A percentile compares a stretch with the other conserved stretches of the same genome.
Evolutionary conservation across 2,888 invertebrate species (phyloP).

Genomic region (Coecobrya sp.): DNA sequence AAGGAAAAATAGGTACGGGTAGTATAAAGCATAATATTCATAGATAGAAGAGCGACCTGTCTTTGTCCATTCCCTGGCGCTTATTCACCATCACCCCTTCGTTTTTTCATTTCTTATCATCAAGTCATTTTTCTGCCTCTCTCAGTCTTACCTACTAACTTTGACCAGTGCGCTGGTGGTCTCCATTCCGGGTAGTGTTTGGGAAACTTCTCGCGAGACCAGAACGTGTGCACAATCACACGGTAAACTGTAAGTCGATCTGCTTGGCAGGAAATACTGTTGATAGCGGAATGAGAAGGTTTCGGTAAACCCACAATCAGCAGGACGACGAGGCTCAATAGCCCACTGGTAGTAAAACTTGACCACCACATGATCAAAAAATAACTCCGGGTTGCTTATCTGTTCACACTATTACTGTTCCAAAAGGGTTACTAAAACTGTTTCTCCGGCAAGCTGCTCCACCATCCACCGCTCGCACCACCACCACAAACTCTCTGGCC

Average conservation of each 20-base stretch:
- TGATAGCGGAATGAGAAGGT: constrained; percentile 77
- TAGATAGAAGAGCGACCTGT: constrained; percentile 11
- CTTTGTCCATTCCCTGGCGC: constrained; percentile 20
- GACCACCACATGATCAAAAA: constrained; percentile 82
- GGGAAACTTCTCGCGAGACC: constrained; percentile 96
- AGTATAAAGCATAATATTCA: neutral
- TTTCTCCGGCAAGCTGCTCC: constrained; percentile 19
- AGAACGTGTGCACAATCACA: constrained; percentile 96
- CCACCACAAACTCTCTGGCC: constrained; percentile 12
- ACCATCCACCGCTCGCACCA: constrained; percentile 23
- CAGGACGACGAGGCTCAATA: constrained; percentile 76
- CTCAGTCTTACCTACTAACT: constrained; percentile 94
- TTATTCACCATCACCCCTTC: constrained; percentile 12
- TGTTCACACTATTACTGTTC: constrained; percentile 55
- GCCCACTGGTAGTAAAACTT: constrained; percentile 79
- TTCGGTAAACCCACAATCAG: constrained; percentile 73
- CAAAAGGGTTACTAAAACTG: constrained; percentile 27
- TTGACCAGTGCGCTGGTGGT: constrained; percentile 97
- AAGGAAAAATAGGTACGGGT: neutral
- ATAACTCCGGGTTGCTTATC: constrained; percentile 59
- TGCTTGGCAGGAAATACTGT: constrained; percentile 90
- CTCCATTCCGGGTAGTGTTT: constrained; percentile 98
- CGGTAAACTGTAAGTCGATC: constrained; percentile 96
- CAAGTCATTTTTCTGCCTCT: constrained; percentile 23
- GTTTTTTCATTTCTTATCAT: constrained; percentile 47